Evolutionary conservation across 2,113 vertebrate genomes (phyloP), one percentile per base, ranked within the genome.

Genomic region (Furnarius figulus): DNA sequence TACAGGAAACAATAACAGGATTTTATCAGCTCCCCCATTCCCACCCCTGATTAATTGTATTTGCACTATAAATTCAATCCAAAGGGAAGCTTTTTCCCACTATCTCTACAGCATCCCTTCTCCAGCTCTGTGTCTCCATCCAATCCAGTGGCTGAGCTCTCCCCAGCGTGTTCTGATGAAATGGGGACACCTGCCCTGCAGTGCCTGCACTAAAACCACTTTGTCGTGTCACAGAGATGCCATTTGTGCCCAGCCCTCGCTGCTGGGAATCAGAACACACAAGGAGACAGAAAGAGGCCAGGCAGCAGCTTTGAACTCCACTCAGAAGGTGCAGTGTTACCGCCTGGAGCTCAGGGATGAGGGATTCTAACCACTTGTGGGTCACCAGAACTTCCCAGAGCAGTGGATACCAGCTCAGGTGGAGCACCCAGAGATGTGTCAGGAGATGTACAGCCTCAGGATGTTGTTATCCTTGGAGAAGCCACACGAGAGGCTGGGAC

Each of bases 211-310:
- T 31, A 17, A 82, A 67, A 12, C 9, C 24, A 40, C 53, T 56
- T 20, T 46, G 63, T 15, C 35, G 16, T 30, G 58, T 10, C 3
- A 31, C 5, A 20, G 49, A 84, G 65, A 70, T 44, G 85, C 22
- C 68, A 40, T 28, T 87, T 77, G 59, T 40, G 62, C 30, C 23
- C 40, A 39, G 50, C 28, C 56, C 33, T 66, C 4, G 0, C 17
- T n/a, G 44, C 0, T 31, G 84, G 39, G 40, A 56, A 53, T 7
- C 17, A 49, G 62, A 79, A 47, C 52, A 65, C 0, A 0, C 16
- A 6, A 30, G 65, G 66, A 83, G 46, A 56, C 62, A 65, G 63
- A 44, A 87, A 23, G 59, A 79, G 72, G 50, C 35, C 44, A 49
- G 53, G 47, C 61, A 80, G 27, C 39, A 44, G 12, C 39, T 80